Evolutionary conservation across 2,113 vertebrate species (phyloP), one percentile per base, ranked within the genome.

Genomic region (Apteryx mantelli): DNA sequence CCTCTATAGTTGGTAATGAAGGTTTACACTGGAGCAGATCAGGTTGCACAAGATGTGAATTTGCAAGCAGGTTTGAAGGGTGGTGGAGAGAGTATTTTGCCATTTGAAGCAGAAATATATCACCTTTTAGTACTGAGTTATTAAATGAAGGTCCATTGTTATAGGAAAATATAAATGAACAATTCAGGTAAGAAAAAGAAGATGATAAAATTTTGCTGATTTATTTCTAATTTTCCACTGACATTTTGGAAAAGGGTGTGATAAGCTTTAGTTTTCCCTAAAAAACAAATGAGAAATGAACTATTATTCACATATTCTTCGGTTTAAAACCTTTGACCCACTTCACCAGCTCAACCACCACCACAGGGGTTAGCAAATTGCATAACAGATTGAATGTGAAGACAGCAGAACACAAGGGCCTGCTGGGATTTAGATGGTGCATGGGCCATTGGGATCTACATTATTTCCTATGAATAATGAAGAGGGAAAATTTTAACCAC

Each of bases 141-240:
- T 50, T 56, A 84, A 46, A 38, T 0, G 1, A 93, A 52, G 26
- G 2, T 0, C 4, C 19, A 2, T 30, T 56, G 4, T 25, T n/a
- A 24, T 8, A 17, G 4, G 9, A 44, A 48, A 71, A 64, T 34
- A 34, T 3, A 86, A 70, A 75, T 38, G 0, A 79, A 44, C 7
- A 21, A 68, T 75, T 64, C 55, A 71, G 24, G 4, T 3, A 58
- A 66, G 26, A 52, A 89, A 63, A 38, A 71, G 75, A 28, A 0
- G 9, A n/a, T 52, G 4, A 36, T 19, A 81, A 83, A 86, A 73
- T 81, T 19, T 69, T 20, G 2, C 5, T 17, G 52, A 73, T 74
- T 81, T 75, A 48, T 68, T 19, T 81, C 50, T 26, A 42, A 55
- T 42, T 75, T 74, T 55, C 38, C n/a, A 74, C 17, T 75, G n/a